phyloP scores from a whole-genome alignment of 2,888 invertebrate species.

The Agriotes lineatus region DNA sequence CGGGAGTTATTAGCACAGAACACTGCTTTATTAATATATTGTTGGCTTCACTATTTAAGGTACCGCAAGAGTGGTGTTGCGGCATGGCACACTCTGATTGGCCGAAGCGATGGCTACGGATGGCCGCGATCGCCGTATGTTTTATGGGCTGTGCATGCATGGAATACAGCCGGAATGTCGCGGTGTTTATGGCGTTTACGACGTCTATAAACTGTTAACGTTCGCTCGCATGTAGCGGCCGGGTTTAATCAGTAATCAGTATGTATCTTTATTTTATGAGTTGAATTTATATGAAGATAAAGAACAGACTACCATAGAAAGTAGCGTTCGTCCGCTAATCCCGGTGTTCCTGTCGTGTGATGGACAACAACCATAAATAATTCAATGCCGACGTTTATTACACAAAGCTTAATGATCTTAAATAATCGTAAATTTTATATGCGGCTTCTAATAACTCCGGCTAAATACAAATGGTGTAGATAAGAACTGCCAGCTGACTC shows the following conservation, averaged over 20 bases:
- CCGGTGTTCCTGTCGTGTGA: conserved; percentile 48
- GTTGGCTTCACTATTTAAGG: conserved; percentile 50
- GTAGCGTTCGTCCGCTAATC: conserved; percentile 49
- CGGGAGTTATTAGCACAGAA: conserved; percentile 40
- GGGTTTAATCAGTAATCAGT: conserved; percentile 64
- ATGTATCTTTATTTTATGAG: conserved; percentile 64
- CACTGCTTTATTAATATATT: conserved; percentile 49
- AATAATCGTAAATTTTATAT: conserved; percentile 59
- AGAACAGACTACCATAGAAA: conserved; percentile 58
- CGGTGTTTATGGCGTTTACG: conserved; percentile 64
- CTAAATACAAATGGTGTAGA: conserved; percentile 24
- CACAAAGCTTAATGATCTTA: conserved; percentile 58
- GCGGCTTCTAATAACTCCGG: conserved; percentile 51
- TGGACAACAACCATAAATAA: conserved; percentile 57
- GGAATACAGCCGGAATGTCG: conserved; percentile 59
- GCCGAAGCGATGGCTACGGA: conserved; percentile 45
- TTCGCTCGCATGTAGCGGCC: conserved; percentile 61
- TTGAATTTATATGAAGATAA: conserved; percentile 61
- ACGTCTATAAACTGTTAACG: conserved; percentile 61
- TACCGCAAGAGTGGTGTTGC: conserved; percentile 51
- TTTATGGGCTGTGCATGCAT: conserved; percentile 53
- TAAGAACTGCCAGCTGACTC: conserved; percentile 23
- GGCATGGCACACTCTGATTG: conserved; percentile 46
- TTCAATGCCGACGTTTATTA: conserved; percentile 58
- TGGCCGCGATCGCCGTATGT: conserved; percentile 48